Evolutionary conservation across 2,888 invertebrate genomes (phyloP), one percentile per base, ranked within the genome.

Genomic region (Ligdia adustata): DNA sequence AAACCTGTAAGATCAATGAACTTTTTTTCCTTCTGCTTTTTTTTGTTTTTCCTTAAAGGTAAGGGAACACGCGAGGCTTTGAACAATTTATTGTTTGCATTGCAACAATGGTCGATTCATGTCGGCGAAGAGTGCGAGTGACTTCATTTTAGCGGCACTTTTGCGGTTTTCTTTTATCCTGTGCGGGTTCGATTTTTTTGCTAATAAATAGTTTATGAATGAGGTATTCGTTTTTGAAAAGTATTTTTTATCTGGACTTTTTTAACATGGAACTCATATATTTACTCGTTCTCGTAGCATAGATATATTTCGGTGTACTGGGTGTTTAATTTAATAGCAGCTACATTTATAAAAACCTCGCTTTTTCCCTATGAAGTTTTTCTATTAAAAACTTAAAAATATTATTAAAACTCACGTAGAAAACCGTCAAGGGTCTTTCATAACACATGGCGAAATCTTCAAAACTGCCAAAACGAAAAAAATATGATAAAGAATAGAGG

Each of bases 1-100:
- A 75, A 50, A 53, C 43, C 26, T 15, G 51, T 42, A 60, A 67
- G 76, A 61, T 72, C 77, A 75, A 68, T 67, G 77, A 75, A 64
- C 77, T 66, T 66, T 65, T 69, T 60, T 42, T 41, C 40, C 44
- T 55, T 52, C 48, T 55, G 39, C 40, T 47, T 55, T 52, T 51
- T 56, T 44, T 40, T 47, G 64, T 65, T 65, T 63, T 57, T 61
- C 65, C 46, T 55, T 64, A 52, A 64, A 40, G 29, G 50, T 47
- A 27, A 45, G 32, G 37, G 43, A 48, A 18, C 72, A 72, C 70
- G 72, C 72, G 45, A 68, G 35, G 52, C 62, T 66, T 53, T 20
- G 50, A 38, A 37, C 46, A 38, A 46, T 52, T 54, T 54, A 59
- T 50, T 32, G 50, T 45, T 44, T 48, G 55, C 32, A 39, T 42